Base-by-base conservation (phyloP, 92 coral and sea anemone species). In the Parazoanthus darwini region DNA sequence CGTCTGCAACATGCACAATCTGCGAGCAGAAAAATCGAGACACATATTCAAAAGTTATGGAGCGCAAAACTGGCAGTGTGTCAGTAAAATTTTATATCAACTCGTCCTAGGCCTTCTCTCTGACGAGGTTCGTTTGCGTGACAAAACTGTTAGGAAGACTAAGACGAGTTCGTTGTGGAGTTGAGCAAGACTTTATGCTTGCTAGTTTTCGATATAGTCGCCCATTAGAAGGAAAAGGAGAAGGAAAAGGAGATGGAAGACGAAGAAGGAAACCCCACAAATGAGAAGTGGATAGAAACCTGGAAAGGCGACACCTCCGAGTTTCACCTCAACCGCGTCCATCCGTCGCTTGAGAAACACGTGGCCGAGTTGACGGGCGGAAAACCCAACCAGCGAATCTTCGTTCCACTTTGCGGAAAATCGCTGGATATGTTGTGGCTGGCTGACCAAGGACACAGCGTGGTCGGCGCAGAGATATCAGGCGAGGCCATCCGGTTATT, bases 301-400 rank as follows among this genome's bases (percentile, higher is more conserved):
- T 84, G 87, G 87, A 84, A 71, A 48, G 87, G 87, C 23, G 87
- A 84, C 33, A 37, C 54, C 44, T 26, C 87, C 6, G 78, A 71
- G 26, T 84, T 84, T 72, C 87, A 84, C 79, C 87, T 84, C 10
- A 84, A 84, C 39, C 70, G 79, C 26, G 87, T 84, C 23, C 87
- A 84, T 84, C 87, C 87, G 18, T 84, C 87, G 46, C 43, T 84
- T 7, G 67, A 84, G 29, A 84, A 84, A 20, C 87, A 84, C 77
- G 75, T 44, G 63, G 48, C 13, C 26, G 78, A 84, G 58, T 29
- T 84, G 66, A 84, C 87, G 15, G 68, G 65, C 26, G 79, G 79
- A 84, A 84, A 84, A 48, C 35, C 87, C 42, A 84, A 84, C 67
- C 87, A 84, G 79, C 79, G 87, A 71, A 84, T 84, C 51, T 84